phyloP scores from a whole-genome alignment of 2,113 vertebrate species.

The Uropsilus gracilis region DNA sequence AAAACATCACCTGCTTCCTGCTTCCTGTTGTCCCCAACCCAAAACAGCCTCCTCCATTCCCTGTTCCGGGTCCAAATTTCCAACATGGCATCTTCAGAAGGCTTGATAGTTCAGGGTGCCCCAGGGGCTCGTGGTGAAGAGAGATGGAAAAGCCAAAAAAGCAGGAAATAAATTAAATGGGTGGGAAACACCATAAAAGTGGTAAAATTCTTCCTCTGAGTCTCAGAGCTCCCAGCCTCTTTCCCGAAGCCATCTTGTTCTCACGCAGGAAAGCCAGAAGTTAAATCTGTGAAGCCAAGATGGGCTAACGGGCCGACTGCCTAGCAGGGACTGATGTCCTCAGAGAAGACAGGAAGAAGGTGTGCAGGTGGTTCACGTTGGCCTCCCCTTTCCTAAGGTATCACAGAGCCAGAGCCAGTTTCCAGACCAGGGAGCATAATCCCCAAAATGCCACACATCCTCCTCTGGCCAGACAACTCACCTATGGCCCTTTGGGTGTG shows the following conservation, averaged over 20 bases:
- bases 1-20: background rate
- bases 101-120: background rate
- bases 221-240: background rate
- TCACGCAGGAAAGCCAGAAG: background rate
- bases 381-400: background rate
- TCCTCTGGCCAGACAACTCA: background rate
- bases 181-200: background rate
- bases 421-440: background rate
- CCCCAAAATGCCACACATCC: background rate
- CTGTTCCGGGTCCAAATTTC: background rate
- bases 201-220: background rate
- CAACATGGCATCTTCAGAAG: background rate
- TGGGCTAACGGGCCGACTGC: background rate
- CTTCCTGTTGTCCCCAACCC: background rate
- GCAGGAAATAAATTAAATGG: background rate
- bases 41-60: background rate
- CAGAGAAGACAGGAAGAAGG: background rate
- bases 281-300: background rate
- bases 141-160: background rate
- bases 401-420: background rate
- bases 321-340: background rate
- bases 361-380: accelerated
- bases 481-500: background rate
- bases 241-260: background rate
- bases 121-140: background rate